Base-by-base conservation (phyloP, 2,113 vertebrate genomes). In the Leptodactylus fuscus region DNA sequence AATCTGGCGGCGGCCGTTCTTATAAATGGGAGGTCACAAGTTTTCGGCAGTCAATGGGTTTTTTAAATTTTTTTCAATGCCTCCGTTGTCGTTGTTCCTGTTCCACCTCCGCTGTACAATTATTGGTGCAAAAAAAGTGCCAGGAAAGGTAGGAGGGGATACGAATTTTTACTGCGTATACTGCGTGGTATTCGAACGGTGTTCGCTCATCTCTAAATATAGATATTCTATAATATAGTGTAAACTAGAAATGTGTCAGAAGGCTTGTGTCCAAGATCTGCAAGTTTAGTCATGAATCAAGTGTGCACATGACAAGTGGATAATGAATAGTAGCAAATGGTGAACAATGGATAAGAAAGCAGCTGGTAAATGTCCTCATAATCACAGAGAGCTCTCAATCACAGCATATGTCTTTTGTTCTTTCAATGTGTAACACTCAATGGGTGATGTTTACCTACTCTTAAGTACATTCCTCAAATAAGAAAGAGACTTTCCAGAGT, bases 291-390 rank as follows among this genome's bases (percentile, higher is more conserved):
- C 24, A 53, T 20, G 46, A 76, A 24, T n/a, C 58, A 55, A 55
- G 51, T 55, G 18, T 20, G 29, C 36, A n/a, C 44, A 73, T 36
- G 38, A 73, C 70, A 46, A 76, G 74, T 76, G 74, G 74, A 76
- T 51, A 76, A 51, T 53, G 74, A 75, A 75, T 75, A 48, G 32
- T 49, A 29, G 15, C 48, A 51, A 76, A 76, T 76, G 48, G 74
- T 76, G 41, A 76, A 53, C 74, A 76, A 51, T 76, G 71, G 41
- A 51, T 51, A 76, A 76, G 48, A 12, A 51, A 76, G 24, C 74
- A 76, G 74, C 27, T 76, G 74, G 24, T 76, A 51, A 76, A 34
- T 76, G 74, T 76, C 74, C 46, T 51, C 15, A 29, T 76, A 18
- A 76, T 76, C 27, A 76, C 27, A 53, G 46, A 53, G 46, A 51